Evolutionary conservation across 2,888 invertebrate species (phyloP).

Genomic region (Megastigmus dorsalis): DNA sequence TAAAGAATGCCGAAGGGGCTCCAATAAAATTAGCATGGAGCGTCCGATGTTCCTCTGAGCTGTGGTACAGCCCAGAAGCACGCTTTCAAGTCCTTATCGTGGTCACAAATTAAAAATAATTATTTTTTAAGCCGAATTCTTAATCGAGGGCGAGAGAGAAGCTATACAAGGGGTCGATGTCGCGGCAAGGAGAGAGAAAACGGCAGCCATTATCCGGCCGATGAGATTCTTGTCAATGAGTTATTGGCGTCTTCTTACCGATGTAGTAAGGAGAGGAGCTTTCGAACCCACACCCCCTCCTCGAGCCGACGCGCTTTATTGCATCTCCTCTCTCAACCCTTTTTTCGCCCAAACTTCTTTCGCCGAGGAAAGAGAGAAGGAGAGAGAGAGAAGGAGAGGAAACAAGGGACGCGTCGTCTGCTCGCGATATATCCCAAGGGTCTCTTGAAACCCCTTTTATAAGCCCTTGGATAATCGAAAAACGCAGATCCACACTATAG

Average conservation of each 20-base stretch:
- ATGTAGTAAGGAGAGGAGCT: conserved; percentile 41
- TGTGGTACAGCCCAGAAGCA: not conserved
- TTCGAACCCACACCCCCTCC: conserved; percentile 61
- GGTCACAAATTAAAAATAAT: conserved; percentile 74
- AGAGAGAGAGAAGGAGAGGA: no score
- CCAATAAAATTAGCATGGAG: conserved; percentile 68
- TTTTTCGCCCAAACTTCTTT: conserved; percentile 67
- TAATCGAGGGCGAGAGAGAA: conserved; percentile 65
- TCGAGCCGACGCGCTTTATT: conserved; percentile 68
- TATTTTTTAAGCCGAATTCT: conserved; percentile 73
- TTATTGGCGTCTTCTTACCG: conserved; percentile 72
- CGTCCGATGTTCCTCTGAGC: not conserved
- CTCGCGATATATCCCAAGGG: conserved; percentile 49
- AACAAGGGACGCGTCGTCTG: conserved; percentile 42
- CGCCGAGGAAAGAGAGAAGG: no score
- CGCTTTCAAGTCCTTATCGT: conserved; percentile 68
- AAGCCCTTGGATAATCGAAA: conserved; percentile 65
- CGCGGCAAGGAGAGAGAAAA: conserved; percentile 60
- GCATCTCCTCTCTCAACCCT: conserved; percentile 72
- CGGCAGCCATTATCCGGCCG: conserved; percentile 69
- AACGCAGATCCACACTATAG: conserved; percentile 51
- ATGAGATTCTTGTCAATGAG: conserved; percentile 75
- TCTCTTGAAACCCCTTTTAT: conserved; percentile 64
- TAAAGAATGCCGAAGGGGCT: conserved; percentile 64
- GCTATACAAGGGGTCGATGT: conserved; percentile 19